These are phyloP conservation scores for Pipistrellus nathusii DNA, from an alignment of 2,797 vertebrate genomes.

Conservation along the genomic window DNA sequence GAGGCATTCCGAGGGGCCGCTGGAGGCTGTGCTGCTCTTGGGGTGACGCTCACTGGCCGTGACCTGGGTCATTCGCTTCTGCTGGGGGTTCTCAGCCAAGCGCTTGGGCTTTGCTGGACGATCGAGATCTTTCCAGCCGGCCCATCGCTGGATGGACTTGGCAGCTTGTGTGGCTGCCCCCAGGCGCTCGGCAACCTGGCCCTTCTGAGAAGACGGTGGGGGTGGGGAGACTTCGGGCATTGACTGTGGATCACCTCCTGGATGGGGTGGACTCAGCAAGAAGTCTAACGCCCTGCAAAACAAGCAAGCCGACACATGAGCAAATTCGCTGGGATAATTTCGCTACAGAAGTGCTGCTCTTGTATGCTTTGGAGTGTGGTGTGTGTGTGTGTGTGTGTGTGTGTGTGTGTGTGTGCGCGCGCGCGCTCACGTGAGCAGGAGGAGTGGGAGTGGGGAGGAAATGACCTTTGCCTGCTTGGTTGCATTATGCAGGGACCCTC, in stretches of 20 bases:
- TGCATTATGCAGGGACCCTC: constrained; percentile 14
- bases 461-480: constrained; percentile 44
- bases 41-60: fast-evolving
- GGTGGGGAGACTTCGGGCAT: too few relatives aligned
- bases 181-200: not conserved
- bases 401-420: not conserved
- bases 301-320: not conserved
- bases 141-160: not conserved
- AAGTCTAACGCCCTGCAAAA: not conserved
- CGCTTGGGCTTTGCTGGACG: not conserved
- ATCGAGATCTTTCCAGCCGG: not conserved
- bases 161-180: not conserved
- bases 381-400: too few relatives aligned
- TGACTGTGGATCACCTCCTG: not conserved
- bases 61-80: not conserved
- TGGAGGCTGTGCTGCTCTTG: fast-evolving
- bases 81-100: not conserved
- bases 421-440: too few relatives aligned
- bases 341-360: too few relatives aligned
- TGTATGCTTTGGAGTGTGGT: not conserved
- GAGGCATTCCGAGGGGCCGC: fast-evolving
- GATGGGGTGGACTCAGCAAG: not conserved
- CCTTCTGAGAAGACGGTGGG: not conserved
- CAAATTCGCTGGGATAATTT: not conserved
- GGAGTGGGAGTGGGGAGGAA: constrained; percentile 54